Base-by-base conservation (phyloP, 2,888 invertebrate species). In the Brachylomia viminalis region DNA sequence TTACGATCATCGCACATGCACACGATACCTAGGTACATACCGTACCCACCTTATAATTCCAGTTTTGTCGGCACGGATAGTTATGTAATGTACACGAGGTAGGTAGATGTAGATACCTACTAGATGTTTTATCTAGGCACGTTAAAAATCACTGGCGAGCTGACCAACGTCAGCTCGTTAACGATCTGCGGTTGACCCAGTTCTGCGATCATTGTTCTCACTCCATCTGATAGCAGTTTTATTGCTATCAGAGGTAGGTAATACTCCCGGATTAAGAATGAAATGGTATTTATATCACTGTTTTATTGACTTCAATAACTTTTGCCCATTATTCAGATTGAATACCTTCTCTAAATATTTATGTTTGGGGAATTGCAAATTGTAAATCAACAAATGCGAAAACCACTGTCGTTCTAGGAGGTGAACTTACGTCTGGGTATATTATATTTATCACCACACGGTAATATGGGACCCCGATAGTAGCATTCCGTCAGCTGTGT, bases 121-220 rank as follows among this genome's bases (percentile, higher is more conserved):
- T 72, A 76, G 38, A 52, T 64, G 77, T 58, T 61, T 23, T 61
- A 75, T 58, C 59, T 83, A 83, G 73, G 56, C 80, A 62, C 33
- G 75, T 75, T 73, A 79, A 82, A 83, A 82, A 80, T 84, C 84
- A 75, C 77, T 77, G 77, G 72, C 66, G 66, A 75, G 74, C 74
- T 76, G 67, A 49, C 49, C 49, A 49, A 49, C 20, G 80, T 69
- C 66, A 80, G 80, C 80, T 86, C 75, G 82, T 83, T 86, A 85
- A 73, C 86, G 79, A 78, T 84, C 69, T 85, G 79, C 73, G 82
- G 85, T 85, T 86, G 86, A 84, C 86, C 85, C 77, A 85, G 78
- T 84, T 86, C 75, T 72, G 47, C 61, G 78, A 85, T 77, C 69
- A 72, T 85, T 82, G 77, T 82, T 85, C 78, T 77, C 72, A 79